Conservation (phyloP, 2,113 vertebrate genomes). For the Coryphaenoides rupestris region DNA sequence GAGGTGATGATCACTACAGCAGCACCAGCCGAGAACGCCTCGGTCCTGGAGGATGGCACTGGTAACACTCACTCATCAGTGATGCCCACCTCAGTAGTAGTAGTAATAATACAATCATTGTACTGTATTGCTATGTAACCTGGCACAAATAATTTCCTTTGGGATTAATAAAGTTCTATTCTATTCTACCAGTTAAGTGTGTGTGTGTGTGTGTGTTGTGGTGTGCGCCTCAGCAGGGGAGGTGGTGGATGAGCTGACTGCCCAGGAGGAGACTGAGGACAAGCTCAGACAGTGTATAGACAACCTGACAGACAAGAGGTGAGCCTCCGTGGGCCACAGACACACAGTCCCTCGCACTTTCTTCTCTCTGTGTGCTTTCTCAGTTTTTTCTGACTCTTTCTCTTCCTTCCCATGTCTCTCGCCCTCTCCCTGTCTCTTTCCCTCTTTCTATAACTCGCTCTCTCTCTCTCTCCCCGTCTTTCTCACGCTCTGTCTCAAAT, state of each 20-base stretch:
- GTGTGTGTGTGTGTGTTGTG: slow-evolving; percentile 10
- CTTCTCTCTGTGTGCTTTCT: no score
- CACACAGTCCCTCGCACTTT: background rate
- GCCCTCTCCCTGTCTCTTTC: background rate
- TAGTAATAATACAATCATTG: no score
- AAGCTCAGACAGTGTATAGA: slow-evolving; percentile 90
- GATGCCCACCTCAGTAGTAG: no score
- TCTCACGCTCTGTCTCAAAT: background rate
- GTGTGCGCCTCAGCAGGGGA: slow-evolving; percentile 72
- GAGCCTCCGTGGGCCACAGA: background rate
- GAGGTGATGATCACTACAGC: slow-evolving; percentile 86
- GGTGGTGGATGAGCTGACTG: slow-evolving; percentile 78
- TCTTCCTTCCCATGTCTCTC: no score
- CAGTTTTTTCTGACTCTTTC: no score
- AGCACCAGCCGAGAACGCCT: slow-evolving; percentile 83
- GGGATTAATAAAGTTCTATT: no score
- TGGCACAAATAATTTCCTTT: no score
- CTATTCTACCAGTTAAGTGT: background rate
- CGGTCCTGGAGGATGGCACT: slow-evolving; percentile 78
- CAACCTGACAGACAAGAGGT: slow-evolving; percentile 90
- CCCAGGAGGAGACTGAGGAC: slow-evolving; percentile 85
- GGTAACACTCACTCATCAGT: slow-evolving; percentile 53
- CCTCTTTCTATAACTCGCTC: no score
- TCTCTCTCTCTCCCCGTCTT: no score
- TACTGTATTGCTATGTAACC: no score